Evolutionary conservation across 2,797 vertebrate species (phyloP), one percentile per base, ranked within the genome.

Genomic region (Thamnophis elegans): DNA sequence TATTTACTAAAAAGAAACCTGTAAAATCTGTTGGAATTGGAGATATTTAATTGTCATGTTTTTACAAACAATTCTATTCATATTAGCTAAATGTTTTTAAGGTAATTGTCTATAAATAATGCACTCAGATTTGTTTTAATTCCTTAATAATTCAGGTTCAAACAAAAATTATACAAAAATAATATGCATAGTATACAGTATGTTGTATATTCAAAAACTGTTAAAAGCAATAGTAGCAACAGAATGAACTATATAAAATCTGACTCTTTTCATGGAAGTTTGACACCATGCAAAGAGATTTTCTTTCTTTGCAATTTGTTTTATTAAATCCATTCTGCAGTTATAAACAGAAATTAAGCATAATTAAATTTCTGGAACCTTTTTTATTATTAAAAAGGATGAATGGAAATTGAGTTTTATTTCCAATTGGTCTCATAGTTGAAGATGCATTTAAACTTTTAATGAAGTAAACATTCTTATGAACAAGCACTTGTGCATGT

Each of bases 381-480:
- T 89, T 85, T 85, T 92, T 87, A 51, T 87, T 59, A 90, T 87
- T 54, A 53, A 73, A 87, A 90, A 55, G 42, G 5, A 93, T 78
- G 10, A 78, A 16, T 36, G 54, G 92, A 90, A 87, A 93, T 82
- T 92, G 82, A 60, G 90, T 92, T 92, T 90, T 90, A 54, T 51
- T 13, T 87, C 65, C 90, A 20, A 92, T n/a, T 59, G 9, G 13
- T 73, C 22, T 78, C 54, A 58, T 36, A 88, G 82, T 47, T 93
- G 62, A 87, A 90, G 85, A 58, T 73, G 28, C 85, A 73, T 20
- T 58, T 62, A 90, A 92, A 90, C 59, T 36, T 87, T 92, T 92
- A 87, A 92, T 90, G 60, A 88, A 90, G 0, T 86, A 16, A 20
- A 28, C 60, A 3, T 47, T 53, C 62, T 91, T 73, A 89, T 51